A percentile compares a stretch with the other conserved stretches of the same genome.
These are phyloP conservation scores for Hycleus phaleratus DNA, from an alignment of 1,140 invertebrate species.

Conservation along the genomic window DNA sequence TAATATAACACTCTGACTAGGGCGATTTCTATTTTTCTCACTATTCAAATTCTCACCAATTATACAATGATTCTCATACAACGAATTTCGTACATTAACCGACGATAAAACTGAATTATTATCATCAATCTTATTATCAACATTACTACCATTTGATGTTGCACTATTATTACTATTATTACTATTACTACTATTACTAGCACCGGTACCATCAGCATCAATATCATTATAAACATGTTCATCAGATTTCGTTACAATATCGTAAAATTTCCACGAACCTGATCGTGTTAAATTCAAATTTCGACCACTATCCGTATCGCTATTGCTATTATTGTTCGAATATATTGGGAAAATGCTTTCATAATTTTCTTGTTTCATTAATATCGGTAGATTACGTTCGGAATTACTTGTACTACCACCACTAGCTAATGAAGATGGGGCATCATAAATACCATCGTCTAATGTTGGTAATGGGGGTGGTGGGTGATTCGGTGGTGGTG, in stretches of 20 bases:
- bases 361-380: conserved; percentile 25
- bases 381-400: conserved; percentile 30
- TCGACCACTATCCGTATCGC: conserved; percentile 42
- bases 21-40: conserved; percentile 7
- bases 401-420: conserved; percentile 33
- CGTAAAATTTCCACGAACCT: conserved; percentile 51
- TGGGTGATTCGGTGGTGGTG: conserved; percentile 49
- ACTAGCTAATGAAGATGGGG: conserved; percentile 40
- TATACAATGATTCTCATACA: conserved; percentile 27
- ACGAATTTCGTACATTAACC: conserved; percentile 19
- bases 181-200: conserved; percentile 20
- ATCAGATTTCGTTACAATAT: conserved; percentile 33
- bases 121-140: conserved; percentile 18
- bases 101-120: conserved; percentile 19
- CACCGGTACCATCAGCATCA: conserved; percentile 1
- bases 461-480: conserved; percentile 47
- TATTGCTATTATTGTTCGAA: conserved; percentile 30
- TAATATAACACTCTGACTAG: conserved; percentile 36
- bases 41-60: neutral
- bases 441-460: conserved; percentile 51
- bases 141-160: conserved; percentile 9
- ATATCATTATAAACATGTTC: conserved; percentile 34
- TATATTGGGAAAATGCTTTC: conserved; percentile 43
- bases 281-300: conserved; percentile 39
- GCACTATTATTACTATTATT: conserved; percentile 20